phyloP scores from a whole-genome alignment of 2,113 vertebrate species.

The Ramphastos sulfuratus region DNA sequence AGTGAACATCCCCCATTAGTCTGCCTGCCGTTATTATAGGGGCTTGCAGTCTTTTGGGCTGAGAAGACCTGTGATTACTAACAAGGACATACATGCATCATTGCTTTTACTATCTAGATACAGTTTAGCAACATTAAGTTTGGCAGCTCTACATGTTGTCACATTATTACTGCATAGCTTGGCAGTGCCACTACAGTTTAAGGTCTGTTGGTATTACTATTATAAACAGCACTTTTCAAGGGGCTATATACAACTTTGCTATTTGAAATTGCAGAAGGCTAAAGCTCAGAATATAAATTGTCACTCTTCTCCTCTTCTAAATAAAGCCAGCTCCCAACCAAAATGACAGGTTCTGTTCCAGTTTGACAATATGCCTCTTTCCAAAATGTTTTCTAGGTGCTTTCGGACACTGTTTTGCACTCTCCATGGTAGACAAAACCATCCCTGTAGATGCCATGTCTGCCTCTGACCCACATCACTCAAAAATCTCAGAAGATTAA shows the following conservation, averaged over 20 bases:
- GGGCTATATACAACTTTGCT: neutral
- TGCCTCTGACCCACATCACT: neutral
- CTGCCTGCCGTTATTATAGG: neutral
- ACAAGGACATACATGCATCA: neutral
- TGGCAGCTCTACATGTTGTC: neutral
- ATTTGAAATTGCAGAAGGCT: neutral
- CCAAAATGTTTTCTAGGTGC: neutral
- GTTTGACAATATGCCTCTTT: neutral
- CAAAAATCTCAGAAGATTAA: neutral
- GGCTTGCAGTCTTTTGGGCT: neutral
- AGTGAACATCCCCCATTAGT: neutral
- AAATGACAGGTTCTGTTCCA: neutral
- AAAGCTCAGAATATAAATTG: neutral
- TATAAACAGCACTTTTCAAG: neutral
- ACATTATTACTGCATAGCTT: neutral
- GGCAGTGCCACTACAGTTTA: neutral
- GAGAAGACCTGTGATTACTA: neutral
- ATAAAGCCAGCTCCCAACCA: neutral
- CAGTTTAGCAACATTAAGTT: neutral
- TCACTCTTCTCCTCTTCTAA: neutral
- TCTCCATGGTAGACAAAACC: neutral
- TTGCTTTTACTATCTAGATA: neutral
- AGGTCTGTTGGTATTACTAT: neutral
- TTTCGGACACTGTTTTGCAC: neutral
- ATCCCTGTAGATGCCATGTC: neutral